Base-by-base conservation (phyloP, 1,140 invertebrate species). In the Coptotermes formosanus region DNA sequence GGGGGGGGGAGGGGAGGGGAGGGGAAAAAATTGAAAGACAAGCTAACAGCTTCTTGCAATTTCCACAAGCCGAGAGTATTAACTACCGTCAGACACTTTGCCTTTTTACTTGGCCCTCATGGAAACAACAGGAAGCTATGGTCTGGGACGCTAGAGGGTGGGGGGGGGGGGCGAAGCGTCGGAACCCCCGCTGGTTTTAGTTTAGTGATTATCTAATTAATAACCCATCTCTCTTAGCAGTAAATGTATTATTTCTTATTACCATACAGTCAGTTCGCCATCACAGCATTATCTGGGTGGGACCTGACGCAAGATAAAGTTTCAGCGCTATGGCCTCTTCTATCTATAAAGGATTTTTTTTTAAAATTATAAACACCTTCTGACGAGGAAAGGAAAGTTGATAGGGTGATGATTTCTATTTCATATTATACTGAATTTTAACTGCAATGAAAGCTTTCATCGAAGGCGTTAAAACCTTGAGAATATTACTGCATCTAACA, bases 201-300 rank as follows among this genome's bases (percentile, higher is more conserved):
- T 83, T 83, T 83, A 83, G 82, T 86, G 85, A 86, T 86, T 86
- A 86, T 86, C 85, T 86, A 86, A 86, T 86, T 86, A 86, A 86
- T 82, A 86, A 86, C 44, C 85, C 85, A 86, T 86, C 85, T 86
- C 85, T 86, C 85, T 86, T 86, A 64, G 38, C 85, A 86, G 59
- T 86, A 86, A 86, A 64, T 75, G 30, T 82, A 86, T 86, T 86
- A 86, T 86, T 86, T 48, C 85, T 82, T 75, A 86, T 86, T 86
- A 85, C 85, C 85, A 85, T 85, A 86, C 30, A 86, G 59, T 86
- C 64, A 75, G 64, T 75, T n/a, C 64, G 30, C 64, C 64, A 75
- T n/a, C 64, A 75, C n/a, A 75, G 64, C 64, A 75, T 75, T 75
- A 75, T 25, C n/a, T 75, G 64, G 64, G 64, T 75, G 64, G 25